These are phyloP conservation scores for Charanyca ferruginea DNA, from an alignment of 2,888 invertebrate genomes.

Conservation along the genomic window DNA sequence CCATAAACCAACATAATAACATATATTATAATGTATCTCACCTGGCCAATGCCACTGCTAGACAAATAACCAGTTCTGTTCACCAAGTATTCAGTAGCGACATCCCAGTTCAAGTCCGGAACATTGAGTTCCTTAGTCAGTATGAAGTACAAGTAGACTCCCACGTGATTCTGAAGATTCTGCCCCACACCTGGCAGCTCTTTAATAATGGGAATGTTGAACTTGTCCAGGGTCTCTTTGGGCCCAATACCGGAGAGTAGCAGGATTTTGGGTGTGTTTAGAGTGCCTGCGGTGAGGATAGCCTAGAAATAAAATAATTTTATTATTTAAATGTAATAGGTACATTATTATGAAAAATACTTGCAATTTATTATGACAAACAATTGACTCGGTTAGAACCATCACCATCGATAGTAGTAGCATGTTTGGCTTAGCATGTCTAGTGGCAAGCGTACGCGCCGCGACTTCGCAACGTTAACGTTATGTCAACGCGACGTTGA, in stretches of 20 bases:
- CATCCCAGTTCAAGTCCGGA: conserved; percentile 92
- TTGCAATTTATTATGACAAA: too few relatives aligned
- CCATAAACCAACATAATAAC: not conserved
- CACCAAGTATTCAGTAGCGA: conserved; percentile 92
- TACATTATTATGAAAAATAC: too few relatives aligned
- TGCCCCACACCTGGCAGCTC: conserved; percentile 93
- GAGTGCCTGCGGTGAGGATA: conserved; percentile 92
- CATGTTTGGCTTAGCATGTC: too few relatives aligned
- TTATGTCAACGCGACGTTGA: too few relatives aligned
- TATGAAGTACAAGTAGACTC: conserved; percentile 91
- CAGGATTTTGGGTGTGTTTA: conserved; percentile 93
- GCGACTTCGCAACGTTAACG: too few relatives aligned
- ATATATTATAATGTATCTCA: conserved; percentile 65
- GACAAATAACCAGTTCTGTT: conserved; percentile 92
- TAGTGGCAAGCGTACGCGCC: too few relatives aligned
- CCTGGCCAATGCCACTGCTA: conserved; percentile 93
- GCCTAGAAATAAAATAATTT: too few relatives aligned
- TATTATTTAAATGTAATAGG: too few relatives aligned
- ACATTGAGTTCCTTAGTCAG: conserved; percentile 87
- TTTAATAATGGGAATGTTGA: conserved; percentile 91
- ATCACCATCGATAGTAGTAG: too few relatives aligned
- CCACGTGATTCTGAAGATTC: conserved; percentile 93
- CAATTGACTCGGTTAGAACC: too few relatives aligned
- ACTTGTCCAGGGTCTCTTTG: conserved; percentile 89
- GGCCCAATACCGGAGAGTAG: conserved; percentile 93